These are phyloP conservation scores for Drosophila ogumai DNA, from an alignment of 1,140 invertebrate species.

Conservation along the genomic window DNA sequence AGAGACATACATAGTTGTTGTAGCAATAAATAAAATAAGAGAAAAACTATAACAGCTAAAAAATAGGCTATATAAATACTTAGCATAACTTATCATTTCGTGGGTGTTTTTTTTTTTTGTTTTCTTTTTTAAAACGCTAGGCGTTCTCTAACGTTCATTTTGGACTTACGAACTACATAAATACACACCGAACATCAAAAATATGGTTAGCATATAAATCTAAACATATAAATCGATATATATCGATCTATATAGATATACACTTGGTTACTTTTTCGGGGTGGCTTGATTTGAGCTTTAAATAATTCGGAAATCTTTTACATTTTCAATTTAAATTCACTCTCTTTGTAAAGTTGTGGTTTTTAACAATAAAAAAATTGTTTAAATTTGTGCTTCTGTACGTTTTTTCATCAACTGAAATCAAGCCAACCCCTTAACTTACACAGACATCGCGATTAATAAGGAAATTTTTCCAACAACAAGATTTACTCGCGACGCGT, in stretches of 20 bases:
- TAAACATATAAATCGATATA: neutral
- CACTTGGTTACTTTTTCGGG: neutral
- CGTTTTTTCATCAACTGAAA: neutral
- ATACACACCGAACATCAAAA: slow-evolving; percentile 82
- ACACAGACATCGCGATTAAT: slow-evolving; percentile 6
- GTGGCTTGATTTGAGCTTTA: neutral
- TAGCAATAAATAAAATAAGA: slow-evolving; percentile 59
- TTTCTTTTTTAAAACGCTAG: slow-evolving; percentile 78
- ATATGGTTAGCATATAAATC: slow-evolving; percentile 59
- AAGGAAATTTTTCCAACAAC: slow-evolving; percentile 34
- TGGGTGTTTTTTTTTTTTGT: slow-evolving; percentile 42
- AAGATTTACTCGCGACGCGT: slow-evolving; percentile 75
- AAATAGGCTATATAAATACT: slow-evolving; percentile 62
- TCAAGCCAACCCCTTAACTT: slow-evolving; percentile 6
- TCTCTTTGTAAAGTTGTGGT: neutral
- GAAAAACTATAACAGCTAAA: slow-evolving; percentile 55
- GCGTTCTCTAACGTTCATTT: slow-evolving; percentile 74
- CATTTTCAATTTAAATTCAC: too few relatives aligned
- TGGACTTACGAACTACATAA: slow-evolving; percentile 78
- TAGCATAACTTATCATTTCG: slow-evolving; percentile 48
- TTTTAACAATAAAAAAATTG: neutral
- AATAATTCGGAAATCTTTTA: neutral
- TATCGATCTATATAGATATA: slow-evolving; percentile 3
- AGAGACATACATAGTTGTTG: slow-evolving; percentile 44
- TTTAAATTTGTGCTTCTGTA: neutral